Conservation (phyloP, 2,797 vertebrate species). For the Synanceia verrucosa region DNA sequence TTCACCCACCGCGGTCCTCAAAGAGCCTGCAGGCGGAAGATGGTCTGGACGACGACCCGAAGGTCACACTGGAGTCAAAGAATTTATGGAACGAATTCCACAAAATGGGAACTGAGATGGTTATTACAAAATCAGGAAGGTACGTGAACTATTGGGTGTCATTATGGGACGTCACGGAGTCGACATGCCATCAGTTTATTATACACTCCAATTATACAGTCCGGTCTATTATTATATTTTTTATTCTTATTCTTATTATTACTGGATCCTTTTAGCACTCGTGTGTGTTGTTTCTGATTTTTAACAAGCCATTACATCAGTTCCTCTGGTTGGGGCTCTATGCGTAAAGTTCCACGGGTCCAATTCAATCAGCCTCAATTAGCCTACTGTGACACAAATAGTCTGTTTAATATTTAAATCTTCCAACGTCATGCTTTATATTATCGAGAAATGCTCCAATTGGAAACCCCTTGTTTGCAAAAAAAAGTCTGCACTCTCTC, state of each 20-base stretch:
- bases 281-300: not conserved
- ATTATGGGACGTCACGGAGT: not conserved
- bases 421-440: not conserved
- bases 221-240: not conserved
- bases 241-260: not conserved
- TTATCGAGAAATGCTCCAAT: not conserved
- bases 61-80: conserved; percentile 93
- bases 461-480: not conserved
- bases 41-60: conserved; percentile 91
- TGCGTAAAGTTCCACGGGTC: not conserved
- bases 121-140: conserved; percentile 99
- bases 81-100: conserved; percentile 97
- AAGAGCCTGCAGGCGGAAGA: conserved; percentile 88
- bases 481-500: too few species aligned
- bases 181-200: not conserved
- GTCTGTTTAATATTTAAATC: not conserved
- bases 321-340: too few species aligned
- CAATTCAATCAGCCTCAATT: not conserved
- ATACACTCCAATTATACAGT: not conserved
- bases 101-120: conserved; percentile 97
- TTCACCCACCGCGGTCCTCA: conserved; percentile 83
- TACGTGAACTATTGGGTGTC: conserved; percentile 64
- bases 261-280: not conserved
- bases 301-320: not conserved
- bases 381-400: not conserved